Percentiles rank a stretch among this genome's conserved stretches.
Evolutionary conservation across 2,797 vertebrate species (phyloP).

Genomic region (Cryptoprocta ferox): DNA sequence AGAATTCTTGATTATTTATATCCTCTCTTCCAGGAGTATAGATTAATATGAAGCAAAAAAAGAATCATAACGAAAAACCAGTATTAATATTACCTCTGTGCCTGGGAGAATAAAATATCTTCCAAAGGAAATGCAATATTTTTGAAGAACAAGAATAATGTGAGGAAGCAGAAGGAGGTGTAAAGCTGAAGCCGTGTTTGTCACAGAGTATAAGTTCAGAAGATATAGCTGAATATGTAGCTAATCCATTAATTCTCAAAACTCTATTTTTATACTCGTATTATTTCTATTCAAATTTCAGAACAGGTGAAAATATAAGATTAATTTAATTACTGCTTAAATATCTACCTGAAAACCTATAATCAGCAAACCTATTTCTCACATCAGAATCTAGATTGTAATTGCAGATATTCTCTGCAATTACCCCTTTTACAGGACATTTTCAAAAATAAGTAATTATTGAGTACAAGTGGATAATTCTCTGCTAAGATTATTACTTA

Average conservation of each 20-base stretch:
- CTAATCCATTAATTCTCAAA: not conserved
- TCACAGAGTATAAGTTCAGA: not conserved
- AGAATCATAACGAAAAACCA: not conserved
- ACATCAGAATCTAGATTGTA: not conserved
- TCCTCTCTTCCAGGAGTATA: not conserved
- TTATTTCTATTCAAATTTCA: slow-evolving; percentile 28
- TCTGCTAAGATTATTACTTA: slow-evolving; percentile 25
- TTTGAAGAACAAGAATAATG: not conserved
- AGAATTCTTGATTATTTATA: not conserved
- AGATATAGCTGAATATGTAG: not conserved
- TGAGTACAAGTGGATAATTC: slow-evolving; percentile 13
- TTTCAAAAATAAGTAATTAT: slow-evolving; percentile 52
- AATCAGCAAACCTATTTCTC: slow-evolving; percentile 32
- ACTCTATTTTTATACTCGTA: not conserved
- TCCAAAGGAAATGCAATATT: not conserved
- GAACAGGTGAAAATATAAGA: not conserved
- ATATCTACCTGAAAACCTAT: slow-evolving; percentile 32
- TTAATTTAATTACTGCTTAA: slow-evolving; percentile 35
- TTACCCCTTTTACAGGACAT: not conserved
- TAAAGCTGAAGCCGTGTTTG: not conserved
- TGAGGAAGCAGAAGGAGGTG: not conserved
- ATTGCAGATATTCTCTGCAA: slow-evolving; percentile 21
- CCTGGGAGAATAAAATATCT: not conserved
- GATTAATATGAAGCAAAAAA: not conserved
- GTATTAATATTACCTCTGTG: not conserved